phyloP scores from a whole-genome alignment of 2,113 vertebrate species.

The Colinus virginianus region DNA sequence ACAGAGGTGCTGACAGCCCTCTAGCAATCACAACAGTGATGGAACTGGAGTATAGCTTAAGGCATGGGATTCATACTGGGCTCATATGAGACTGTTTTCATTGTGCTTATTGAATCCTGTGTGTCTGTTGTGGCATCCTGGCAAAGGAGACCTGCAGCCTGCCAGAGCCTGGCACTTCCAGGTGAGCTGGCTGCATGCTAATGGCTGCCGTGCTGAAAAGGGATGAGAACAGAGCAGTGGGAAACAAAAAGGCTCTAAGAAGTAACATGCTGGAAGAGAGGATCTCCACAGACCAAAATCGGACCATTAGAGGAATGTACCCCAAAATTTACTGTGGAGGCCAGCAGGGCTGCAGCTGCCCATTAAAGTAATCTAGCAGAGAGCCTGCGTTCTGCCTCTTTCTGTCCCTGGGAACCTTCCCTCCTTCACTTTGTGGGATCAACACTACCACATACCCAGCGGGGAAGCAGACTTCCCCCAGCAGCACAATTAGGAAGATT shows the following conservation, averaged over 20 bases:
- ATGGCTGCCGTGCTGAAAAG: rapidly evolving
- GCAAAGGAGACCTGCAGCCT: background rate
- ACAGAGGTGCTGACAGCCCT: background rate
- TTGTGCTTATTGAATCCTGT: background rate
- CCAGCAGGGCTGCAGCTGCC: background rate
- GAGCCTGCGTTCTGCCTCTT: background rate
- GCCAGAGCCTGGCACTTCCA: background rate
- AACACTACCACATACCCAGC: background rate
- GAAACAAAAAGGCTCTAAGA: background rate
- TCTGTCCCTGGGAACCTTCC: background rate
- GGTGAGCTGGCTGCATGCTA: background rate
- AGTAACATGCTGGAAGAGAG: background rate
- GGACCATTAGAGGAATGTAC: background rate
- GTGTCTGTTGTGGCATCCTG: background rate
- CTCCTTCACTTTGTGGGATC: background rate
- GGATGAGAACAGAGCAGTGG: background rate
- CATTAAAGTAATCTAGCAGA: background rate
- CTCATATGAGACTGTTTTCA: background rate
- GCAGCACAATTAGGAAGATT: background rate
- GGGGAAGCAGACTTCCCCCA: background rate
- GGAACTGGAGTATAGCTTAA: background rate
- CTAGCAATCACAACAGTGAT: background rate
- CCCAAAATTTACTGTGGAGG: background rate
- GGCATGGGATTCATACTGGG: background rate
- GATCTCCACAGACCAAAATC: background rate